Evolutionary conservation across 2,888 invertebrate genomes (phyloP).

Genomic region (Eupelmus urozonus): DNA sequence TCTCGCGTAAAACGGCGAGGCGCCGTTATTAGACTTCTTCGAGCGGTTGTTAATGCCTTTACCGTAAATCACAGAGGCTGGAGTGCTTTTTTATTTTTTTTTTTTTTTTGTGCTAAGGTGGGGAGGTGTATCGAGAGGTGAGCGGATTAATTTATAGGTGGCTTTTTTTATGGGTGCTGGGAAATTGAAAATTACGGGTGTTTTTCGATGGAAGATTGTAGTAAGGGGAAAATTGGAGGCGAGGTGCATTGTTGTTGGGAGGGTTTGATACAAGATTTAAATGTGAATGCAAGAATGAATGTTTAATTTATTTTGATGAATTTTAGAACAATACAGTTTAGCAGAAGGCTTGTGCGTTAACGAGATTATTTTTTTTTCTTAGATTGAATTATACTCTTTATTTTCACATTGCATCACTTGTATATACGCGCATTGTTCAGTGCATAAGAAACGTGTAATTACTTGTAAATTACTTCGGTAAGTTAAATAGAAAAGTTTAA

Average conservation of each 20-base stretch:
- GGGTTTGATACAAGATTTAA: too few relatives aligned
- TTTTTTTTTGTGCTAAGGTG: not conserved
- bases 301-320: too few relatives aligned
- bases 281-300: too few relatives aligned
- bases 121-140: too few relatives aligned
- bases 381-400: slow-evolving; percentile 6
- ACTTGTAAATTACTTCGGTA: not conserved
- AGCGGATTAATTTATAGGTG: slow-evolving; percentile 45
- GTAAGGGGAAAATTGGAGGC: too few relatives aligned
- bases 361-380: not conserved
- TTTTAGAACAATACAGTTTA: too few relatives aligned
- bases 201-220: too few relatives aligned
- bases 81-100: not conserved
- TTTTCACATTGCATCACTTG: not conserved
- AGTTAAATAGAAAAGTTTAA: not conserved
- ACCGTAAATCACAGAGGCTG: slow-evolving; percentile 34
- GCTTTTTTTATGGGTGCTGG: slow-evolving; percentile 13
- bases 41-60: slow-evolving; percentile 40
- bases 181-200: slow-evolving; percentile 45
- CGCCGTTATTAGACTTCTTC: slow-evolving; percentile 42
- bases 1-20: slow-evolving; percentile 12
- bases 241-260: too few relatives aligned
- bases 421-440: too few relatives aligned
- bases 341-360: not conserved
- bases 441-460: not conserved